Evolutionary conservation across 2,113 vertebrate genomes (phyloP).

Genomic region (Actinemys pallida): DNA sequence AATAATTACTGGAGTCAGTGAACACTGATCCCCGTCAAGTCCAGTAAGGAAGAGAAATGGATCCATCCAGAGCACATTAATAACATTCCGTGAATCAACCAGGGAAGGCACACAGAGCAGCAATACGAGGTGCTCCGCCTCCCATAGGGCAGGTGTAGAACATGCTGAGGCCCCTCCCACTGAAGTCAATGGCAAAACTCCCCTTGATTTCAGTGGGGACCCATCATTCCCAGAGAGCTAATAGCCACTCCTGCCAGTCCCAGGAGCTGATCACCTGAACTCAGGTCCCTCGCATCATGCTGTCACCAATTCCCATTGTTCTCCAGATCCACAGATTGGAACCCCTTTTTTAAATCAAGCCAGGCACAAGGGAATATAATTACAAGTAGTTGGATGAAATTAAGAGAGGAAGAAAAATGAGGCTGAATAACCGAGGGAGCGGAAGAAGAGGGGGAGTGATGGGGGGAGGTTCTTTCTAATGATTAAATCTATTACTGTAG

Average conservation of each 20-base stretch:
- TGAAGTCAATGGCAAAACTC: neutral
- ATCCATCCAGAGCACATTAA: neutral
- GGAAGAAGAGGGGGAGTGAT: neutral
- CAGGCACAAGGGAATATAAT: neutral
- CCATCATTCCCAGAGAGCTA: neutral
- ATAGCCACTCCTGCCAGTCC: neutral
- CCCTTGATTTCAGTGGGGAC: neutral
- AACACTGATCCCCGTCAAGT: neutral
- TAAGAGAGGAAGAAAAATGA: conserved; percentile 14
- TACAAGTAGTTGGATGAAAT: conserved; percentile 17
- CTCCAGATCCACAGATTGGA: neutral
- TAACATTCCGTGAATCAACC: neutral
- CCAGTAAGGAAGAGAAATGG: neutral
- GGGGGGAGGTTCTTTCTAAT: neutral
- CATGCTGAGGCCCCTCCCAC: neutral
- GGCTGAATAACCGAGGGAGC: neutral
- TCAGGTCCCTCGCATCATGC: rapidly evolving
- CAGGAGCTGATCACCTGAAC: neutral
- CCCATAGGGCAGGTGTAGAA: neutral
- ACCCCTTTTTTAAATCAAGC: neutral
- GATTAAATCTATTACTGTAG: conserved; percentile 23
- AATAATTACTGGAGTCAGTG: neutral
- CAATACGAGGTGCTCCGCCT: neutral
- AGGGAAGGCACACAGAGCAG: neutral
- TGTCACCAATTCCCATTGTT: neutral